phyloP scores from a whole-genome alignment of 1,140 invertebrate species.

The Chelonus insularis region DNA sequence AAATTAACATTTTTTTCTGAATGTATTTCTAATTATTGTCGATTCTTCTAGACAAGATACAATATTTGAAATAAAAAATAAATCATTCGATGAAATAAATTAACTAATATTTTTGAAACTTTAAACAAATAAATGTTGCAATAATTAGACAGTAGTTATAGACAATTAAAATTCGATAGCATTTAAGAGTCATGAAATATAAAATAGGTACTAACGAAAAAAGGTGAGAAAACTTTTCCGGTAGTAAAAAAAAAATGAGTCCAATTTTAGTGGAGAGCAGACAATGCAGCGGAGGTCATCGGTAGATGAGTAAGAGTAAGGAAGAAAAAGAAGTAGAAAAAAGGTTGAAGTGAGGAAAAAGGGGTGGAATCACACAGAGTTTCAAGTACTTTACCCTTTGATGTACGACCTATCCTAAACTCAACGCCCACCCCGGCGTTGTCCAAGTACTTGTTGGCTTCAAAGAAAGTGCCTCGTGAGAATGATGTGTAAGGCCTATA shows the following conservation, averaged over 20 bases:
- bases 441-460: conserved; percentile 40
- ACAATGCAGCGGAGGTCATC: conserved; percentile 54
- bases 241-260: conserved; percentile 43
- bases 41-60: too few species aligned
- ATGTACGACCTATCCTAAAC: conserved; percentile 50
- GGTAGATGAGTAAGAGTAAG: conserved; percentile 24
- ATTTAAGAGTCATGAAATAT: neutral
- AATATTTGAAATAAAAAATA: too few species aligned
- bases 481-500: conserved; percentile 38
- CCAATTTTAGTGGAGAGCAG: conserved; percentile 46
- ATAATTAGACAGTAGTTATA: too few species aligned
- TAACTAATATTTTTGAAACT: too few species aligned
- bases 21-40: too few species aligned
- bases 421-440: conserved; percentile 32
- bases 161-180: too few species aligned
- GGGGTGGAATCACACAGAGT: conserved; percentile 46
- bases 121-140: too few species aligned
- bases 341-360: conserved; percentile 4
- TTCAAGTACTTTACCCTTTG: conserved; percentile 59
- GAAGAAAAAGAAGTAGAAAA: conserved; percentile 7
- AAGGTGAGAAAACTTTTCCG: conserved; percentile 33
- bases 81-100: too few species aligned
- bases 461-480: conserved; percentile 57
- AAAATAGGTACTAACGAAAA: neutral
- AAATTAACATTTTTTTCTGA: too few species aligned